phyloP scores from a whole-genome alignment of 2,888 invertebrate genomes.

The Dolichomitus sp. region DNA sequence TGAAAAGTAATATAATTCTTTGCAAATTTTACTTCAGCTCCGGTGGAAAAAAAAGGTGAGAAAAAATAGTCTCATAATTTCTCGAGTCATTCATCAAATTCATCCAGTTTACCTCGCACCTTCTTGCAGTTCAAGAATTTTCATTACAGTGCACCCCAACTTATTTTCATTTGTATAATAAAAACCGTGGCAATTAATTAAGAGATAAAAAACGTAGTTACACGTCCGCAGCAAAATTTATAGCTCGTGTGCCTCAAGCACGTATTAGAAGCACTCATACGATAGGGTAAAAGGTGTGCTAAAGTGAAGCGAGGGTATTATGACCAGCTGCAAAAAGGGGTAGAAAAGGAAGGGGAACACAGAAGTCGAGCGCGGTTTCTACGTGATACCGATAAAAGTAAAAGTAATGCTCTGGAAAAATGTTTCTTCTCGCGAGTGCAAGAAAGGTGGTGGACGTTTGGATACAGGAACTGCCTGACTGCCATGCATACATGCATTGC shows the following conservation, averaged over 20 bases:
- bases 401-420: slow-evolving; percentile 81
- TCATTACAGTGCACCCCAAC: not conserved
- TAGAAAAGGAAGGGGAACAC: slow-evolving; percentile 34
- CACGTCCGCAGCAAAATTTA: slow-evolving; percentile 53
- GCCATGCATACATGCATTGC: slow-evolving; percentile 12
- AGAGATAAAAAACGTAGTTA: slow-evolving; percentile 68
- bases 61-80: not conserved
- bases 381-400: slow-evolving; percentile 79
- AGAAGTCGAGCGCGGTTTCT: slow-evolving; percentile 24
- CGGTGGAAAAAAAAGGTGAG: not conserved
- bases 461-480: slow-evolving; percentile 8
- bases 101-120: not conserved
- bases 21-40: not conserved
- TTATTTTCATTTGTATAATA: not conserved
- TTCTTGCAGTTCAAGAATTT: not conserved
- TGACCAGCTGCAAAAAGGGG: slow-evolving; percentile 20
- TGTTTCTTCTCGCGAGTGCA: slow-evolving; percentile 72
- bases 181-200: slow-evolving; percentile 69
- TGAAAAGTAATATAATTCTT: slow-evolving; percentile 6
- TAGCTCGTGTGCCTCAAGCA: slow-evolving; percentile 52
- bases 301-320: slow-evolving; percentile 43
- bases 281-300: slow-evolving; percentile 44
- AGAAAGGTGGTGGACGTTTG: slow-evolving; percentile 34
- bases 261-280: slow-evolving; percentile 68
- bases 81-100: not conserved